These are phyloP conservation scores for Pyrochroa serraticornis DNA, from an alignment of 2,888 invertebrate species.

Conservation along the genomic window DNA sequence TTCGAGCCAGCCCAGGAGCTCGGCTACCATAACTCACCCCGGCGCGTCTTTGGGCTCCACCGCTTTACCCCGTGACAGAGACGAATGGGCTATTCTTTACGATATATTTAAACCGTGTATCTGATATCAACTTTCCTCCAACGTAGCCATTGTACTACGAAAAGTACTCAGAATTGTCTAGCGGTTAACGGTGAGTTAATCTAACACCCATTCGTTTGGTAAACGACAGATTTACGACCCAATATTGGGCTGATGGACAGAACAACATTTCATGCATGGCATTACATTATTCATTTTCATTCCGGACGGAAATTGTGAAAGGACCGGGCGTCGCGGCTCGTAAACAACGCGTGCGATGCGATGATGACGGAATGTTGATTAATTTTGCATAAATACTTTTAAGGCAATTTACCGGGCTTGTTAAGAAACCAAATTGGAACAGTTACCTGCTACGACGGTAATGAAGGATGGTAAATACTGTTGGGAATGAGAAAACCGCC, in stretches of 20 bases:
- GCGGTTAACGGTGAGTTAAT: conserved; percentile 7
- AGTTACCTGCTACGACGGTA: too few species aligned
- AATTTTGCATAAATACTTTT: too few species aligned
- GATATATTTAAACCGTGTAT: conserved; percentile 32
- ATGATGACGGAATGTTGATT: too few species aligned
- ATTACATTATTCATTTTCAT: too few species aligned
- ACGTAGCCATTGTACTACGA: conserved; percentile 36
- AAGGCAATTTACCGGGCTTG: too few species aligned
- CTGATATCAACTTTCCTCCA: conserved; percentile 42
- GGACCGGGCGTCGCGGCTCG: too few species aligned
- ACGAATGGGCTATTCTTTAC: conserved; percentile 43
- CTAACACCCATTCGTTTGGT: conserved; percentile 4
- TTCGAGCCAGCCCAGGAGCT: conserved; percentile 42
- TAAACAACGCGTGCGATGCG: too few species aligned
- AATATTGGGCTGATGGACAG: conserved; percentile 7
- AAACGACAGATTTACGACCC: conserved; percentile 1
- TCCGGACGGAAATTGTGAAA: too few species aligned
- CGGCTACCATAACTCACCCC: conserved; percentile 42
- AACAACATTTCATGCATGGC: neutral
- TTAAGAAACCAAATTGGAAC: too few species aligned
- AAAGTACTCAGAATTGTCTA: conserved; percentile 42
- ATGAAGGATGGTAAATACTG: too few species aligned
- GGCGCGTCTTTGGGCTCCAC: conserved; percentile 38
- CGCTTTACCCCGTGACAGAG: conserved; percentile 39
- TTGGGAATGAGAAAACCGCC: too few species aligned